A percentile compares a stretch with the other conserved stretches of the same genome.
phyloP scores from a whole-genome alignment of 2,113 vertebrate species.

The Eidolon helvum region DNA sequence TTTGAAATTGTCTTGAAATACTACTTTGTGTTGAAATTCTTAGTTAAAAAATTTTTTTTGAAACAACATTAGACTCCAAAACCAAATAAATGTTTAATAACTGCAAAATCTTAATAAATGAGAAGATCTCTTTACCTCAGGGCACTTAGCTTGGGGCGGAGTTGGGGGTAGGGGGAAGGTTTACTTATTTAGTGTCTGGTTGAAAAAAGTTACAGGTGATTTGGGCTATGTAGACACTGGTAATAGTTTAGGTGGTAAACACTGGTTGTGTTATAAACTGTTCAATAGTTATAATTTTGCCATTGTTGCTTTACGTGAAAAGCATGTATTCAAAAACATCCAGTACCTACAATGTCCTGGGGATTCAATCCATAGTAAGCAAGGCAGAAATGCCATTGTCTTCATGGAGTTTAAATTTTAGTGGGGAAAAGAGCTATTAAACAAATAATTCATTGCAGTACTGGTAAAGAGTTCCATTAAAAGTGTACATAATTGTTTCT shows the following conservation, averaged over 20 bases:
- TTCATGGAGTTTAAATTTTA: neutral
- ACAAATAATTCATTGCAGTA: neutral
- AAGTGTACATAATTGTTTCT: neutral
- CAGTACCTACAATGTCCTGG: neutral
- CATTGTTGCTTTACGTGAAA: neutral
- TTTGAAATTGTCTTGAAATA: neutral
- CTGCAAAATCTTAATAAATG: neutral
- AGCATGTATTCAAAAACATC: neutral
- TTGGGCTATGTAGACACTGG: neutral
- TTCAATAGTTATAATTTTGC: neutral
- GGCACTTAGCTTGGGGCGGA: neutral
- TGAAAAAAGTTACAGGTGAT: neutral
- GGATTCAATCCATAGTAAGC: neutral
- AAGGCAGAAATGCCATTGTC: neutral
- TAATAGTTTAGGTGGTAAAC: neutral
- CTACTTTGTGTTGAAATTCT: neutral
- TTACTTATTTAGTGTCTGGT: neutral
- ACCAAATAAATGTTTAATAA: neutral
- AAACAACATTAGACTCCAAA: neutral
- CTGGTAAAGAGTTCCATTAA: neutral
- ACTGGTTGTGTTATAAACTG: neutral
- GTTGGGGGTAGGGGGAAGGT: neutral
- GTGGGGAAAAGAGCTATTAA: neutral
- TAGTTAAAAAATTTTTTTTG: neutral
- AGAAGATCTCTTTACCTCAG: neutral